These are phyloP conservation scores for Octonoba sinensis DNA, from an alignment of 2,888 invertebrate genomes.

Conservation along the genomic window DNA sequence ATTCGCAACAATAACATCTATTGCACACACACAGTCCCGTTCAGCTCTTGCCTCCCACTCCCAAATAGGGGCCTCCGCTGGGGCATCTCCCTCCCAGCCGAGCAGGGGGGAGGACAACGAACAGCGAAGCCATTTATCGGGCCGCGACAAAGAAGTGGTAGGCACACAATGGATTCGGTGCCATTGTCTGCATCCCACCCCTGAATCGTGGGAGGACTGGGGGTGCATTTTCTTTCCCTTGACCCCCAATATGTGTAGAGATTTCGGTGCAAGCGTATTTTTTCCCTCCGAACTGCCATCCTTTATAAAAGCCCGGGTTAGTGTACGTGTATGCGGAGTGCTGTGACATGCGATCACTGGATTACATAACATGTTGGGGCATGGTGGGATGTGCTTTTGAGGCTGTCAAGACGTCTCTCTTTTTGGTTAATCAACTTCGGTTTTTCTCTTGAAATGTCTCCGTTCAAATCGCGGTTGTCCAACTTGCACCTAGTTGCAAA, in stretches of 20 bases:
- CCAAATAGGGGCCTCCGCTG: constrained; percentile 1
- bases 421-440: neutral
- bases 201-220: constrained; percentile 14
- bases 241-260: constrained; percentile 21
- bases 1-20: too few relatives aligned
- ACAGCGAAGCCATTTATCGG: constrained; percentile 47
- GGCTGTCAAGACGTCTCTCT: neutral
- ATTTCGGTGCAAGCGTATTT: constrained; percentile 40
- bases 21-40: too few relatives aligned
- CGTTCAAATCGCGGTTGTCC: too few relatives aligned
- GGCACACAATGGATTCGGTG: constrained; percentile 6
- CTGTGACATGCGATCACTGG: constrained; percentile 34
- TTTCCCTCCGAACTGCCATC: neutral
- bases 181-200: constrained; percentile 17
- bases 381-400: neutral
- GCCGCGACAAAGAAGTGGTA: constrained; percentile 29
- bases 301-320: neutral
- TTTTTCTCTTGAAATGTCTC: too few relatives aligned
- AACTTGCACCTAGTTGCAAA: too few relatives aligned
- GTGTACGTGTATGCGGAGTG: constrained; percentile 27
- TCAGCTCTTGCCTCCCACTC: constrained; percentile 21
- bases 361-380: constrained; percentile 30
- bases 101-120: constrained; percentile 4
- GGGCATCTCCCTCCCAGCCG: constrained; percentile 14
- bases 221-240: neutral